phyloP scores from a whole-genome alignment of 2,888 invertebrate species.

The Ptilodon capucinus region DNA sequence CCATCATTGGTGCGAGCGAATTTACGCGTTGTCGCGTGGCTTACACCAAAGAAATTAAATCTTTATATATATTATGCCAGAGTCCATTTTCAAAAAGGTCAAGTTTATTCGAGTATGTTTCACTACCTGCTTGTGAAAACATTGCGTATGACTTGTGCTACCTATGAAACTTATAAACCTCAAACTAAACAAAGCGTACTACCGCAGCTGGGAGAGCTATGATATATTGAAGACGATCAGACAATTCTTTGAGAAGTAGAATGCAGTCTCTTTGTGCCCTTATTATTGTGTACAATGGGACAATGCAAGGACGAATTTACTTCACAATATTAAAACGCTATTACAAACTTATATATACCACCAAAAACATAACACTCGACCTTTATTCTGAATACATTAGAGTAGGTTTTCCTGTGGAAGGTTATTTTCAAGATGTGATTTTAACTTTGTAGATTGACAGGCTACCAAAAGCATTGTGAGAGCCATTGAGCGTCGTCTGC shows the following conservation, averaged over 20 bases:
- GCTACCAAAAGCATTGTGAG: slow-evolving; percentile 18
- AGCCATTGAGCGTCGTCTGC: slow-evolving; percentile 19
- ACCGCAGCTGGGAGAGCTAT: slow-evolving; percentile 38
- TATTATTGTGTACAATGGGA: slow-evolving; percentile 66
- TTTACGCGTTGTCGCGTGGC: no score
- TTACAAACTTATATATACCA: slow-evolving; percentile 38
- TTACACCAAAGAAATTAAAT: no score
- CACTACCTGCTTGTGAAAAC: no score
- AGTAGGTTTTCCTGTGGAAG: slow-evolving; percentile 8
- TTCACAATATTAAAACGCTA: slow-evolving; percentile 74
- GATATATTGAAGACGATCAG: slow-evolving; percentile 29
- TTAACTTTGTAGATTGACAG: slow-evolving; percentile 15
- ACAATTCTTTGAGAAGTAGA: slow-evolving; percentile 52
- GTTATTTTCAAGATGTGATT: slow-evolving; percentile 5
- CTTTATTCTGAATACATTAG: slow-evolving; percentile 1
- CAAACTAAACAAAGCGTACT: background rate
- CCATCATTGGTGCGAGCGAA: no score
- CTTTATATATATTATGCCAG: no score
- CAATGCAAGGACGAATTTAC: slow-evolving; percentile 78
- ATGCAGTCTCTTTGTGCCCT: slow-evolving; percentile 66
- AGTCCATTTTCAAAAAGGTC: no score
- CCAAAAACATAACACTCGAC: background rate
- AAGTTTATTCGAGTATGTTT: no score
- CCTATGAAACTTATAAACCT: background rate
- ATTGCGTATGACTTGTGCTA: no score